A percentile compares a stretch with the other conserved stretches of the same genome.
Conservation (phyloP, 2,113 vertebrate species). For the Rana temporaria region DNA sequence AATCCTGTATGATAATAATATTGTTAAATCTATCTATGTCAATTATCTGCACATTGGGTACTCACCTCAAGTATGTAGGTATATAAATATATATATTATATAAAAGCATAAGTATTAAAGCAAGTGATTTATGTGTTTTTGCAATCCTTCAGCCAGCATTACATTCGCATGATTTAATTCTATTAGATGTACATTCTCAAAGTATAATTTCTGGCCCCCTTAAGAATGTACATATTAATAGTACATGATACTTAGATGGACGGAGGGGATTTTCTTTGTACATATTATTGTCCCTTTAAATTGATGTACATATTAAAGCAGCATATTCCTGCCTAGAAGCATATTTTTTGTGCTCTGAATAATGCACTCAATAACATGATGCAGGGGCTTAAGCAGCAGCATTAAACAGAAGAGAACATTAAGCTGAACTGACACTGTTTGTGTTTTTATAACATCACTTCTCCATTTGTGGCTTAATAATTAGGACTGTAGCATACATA, state of each 20-base stretch:
- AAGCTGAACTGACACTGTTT: slow-evolving; percentile 39
- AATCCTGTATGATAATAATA: too few relatives aligned
- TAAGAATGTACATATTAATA: slow-evolving; percentile 24
- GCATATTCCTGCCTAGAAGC: slow-evolving; percentile 43
- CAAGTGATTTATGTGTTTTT: slow-evolving; percentile 13
- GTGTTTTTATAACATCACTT: slow-evolving; percentile 34
- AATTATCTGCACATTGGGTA: too few relatives aligned
- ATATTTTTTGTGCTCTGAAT: slow-evolving; percentile 42
- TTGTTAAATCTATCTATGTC: too few relatives aligned
- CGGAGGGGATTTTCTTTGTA: slow-evolving; percentile 17
- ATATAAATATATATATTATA: too few relatives aligned
- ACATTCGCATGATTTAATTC: background rate
- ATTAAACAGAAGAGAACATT: slow-evolving; percentile 34
- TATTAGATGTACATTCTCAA: slow-evolving; percentile 5
- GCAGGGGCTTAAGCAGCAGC: slow-evolving; percentile 28
- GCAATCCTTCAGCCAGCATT: background rate
- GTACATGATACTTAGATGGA: slow-evolving; percentile 9
- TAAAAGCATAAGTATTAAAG: background rate
- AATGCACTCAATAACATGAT: slow-evolving; percentile 46
- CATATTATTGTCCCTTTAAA: slow-evolving; percentile 44
- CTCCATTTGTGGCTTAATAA: slow-evolving; percentile 45
- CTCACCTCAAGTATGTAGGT: too few relatives aligned
- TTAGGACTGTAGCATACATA: slow-evolving; percentile 22
- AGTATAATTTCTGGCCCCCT: background rate
- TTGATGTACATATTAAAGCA: slow-evolving; percentile 47